These are phyloP conservation scores for Hypomecis atomaria DNA, from an alignment of 2,888 invertebrate species.

Conservation along the genomic window DNA sequence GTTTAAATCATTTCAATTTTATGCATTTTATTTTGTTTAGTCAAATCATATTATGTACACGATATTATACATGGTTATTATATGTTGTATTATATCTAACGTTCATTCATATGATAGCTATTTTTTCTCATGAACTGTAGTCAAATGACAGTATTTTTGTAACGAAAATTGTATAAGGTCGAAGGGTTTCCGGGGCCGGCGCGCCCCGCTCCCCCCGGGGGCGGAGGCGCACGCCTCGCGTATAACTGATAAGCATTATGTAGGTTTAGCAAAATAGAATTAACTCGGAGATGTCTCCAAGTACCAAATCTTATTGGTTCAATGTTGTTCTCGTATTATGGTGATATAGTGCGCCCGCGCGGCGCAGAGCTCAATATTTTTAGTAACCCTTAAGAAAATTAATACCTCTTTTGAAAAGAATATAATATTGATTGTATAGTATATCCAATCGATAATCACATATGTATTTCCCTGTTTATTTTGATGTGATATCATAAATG, in stretches of 20 bases:
- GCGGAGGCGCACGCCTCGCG: constrained; percentile 55
- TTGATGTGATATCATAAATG: constrained; percentile 87
- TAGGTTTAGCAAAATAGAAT: constrained; percentile 84
- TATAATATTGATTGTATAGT: constrained; percentile 79
- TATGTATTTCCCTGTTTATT: constrained; percentile 85
- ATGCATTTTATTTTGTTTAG: constrained; percentile 84
- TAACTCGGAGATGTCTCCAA: constrained; percentile 79
- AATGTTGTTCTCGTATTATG: constrained; percentile 83
- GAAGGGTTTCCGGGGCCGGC: constrained; percentile 73
- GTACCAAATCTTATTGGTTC: constrained; percentile 84
- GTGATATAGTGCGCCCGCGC: constrained; percentile 81
- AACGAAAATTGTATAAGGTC: constrained; percentile 82
- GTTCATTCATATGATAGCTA: constrained; percentile 77
- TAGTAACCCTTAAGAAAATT: constrained; percentile 85
- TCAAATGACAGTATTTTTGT: constrained; percentile 86
- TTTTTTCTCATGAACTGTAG: constrained; percentile 84
- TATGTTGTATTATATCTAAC: constrained; percentile 78
- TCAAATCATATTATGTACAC: constrained; percentile 78
- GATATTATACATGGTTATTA: constrained; percentile 76
- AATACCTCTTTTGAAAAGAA: constrained; percentile 85
- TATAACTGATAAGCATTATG: constrained; percentile 85
- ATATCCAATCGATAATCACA: constrained; percentile 82
- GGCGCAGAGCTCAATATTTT: constrained; percentile 85
- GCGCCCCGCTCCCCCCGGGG: constrained; percentile 46
- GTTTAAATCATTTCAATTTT: constrained; percentile 82